Evolutionary conservation across 1,140 invertebrate species (phyloP).

Genomic region (Grapholita molesta): DNA sequence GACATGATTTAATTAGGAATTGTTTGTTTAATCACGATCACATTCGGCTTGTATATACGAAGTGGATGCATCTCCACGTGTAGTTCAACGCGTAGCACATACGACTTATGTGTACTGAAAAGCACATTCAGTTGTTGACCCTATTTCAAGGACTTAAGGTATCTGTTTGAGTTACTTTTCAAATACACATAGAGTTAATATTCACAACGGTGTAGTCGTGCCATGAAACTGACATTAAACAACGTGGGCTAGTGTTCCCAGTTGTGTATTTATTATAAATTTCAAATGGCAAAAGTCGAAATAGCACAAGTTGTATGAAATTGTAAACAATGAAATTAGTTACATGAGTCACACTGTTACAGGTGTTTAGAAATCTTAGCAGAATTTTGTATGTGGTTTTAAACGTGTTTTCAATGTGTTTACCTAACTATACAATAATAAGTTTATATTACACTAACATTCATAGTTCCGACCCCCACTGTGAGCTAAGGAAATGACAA

Average conservation of each 20-base stretch:
- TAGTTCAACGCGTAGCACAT: not conserved
- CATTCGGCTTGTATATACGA: not conserved
- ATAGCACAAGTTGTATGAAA: slow-evolving; percentile 4
- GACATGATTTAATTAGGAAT: not conserved
- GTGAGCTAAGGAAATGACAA: not conserved
- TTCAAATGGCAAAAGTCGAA: slow-evolving; percentile 6
- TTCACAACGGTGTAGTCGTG: not conserved
- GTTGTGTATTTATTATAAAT: slow-evolving; percentile 5
- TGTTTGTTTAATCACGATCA: not conserved
- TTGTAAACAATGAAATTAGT: slow-evolving; percentile 7
- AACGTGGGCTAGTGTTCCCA: not conserved
- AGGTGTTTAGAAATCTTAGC: not conserved
- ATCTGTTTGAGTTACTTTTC: not conserved
- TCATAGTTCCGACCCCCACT: not conserved
- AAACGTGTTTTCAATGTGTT: not conserved
- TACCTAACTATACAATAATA: not conserved
- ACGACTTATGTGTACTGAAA: not conserved
- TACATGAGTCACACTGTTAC: slow-evolving; percentile 4
- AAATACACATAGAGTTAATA: not conserved
- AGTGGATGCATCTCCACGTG: not conserved
- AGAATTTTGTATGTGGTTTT: not conserved
- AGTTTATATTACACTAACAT: too few relatives aligned
- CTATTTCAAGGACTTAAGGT: not conserved
- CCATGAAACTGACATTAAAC: not conserved
- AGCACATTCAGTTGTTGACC: not conserved